Evolutionary conservation across 2,113 vertebrate genomes (phyloP).

Genomic region (Phyllopteryx taeniolatus): DNA sequence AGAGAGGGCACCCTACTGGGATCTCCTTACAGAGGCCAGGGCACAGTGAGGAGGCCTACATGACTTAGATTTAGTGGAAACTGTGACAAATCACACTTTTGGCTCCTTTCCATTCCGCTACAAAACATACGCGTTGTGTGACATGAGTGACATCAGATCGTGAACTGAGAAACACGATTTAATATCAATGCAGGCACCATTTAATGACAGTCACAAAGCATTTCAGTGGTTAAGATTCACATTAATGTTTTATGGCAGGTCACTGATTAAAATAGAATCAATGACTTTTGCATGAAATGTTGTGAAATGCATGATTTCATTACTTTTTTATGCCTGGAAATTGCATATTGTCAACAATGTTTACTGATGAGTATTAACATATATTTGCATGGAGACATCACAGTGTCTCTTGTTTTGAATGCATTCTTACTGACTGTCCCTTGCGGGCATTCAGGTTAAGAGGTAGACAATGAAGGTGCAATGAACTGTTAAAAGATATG

Average conservation of each 20-base stretch:
- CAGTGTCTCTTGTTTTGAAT: constrained; percentile 37
- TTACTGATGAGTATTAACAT: constrained; percentile 21
- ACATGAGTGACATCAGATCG: neutral
- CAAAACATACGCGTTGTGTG: constrained; percentile 5
- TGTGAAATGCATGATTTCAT: neutral
- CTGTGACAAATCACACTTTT: constrained; percentile 40
- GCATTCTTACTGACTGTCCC: constrained; percentile 43
- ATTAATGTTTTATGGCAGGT: neutral
- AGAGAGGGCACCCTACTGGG: constrained; percentile 35
- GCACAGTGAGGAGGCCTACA: constrained; percentile 34
- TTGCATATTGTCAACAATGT: constrained; percentile 1
- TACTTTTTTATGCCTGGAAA: neutral
- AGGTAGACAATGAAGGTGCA: constrained; percentile 44
- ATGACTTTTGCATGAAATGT: neutral
- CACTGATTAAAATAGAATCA: too few relatives aligned
- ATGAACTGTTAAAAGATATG: neutral
- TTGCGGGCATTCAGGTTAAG: constrained; percentile 38
- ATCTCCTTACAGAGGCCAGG: constrained; percentile 31
- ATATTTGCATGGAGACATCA: constrained; percentile 32
- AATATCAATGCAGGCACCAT: neutral
- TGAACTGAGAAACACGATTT: neutral
- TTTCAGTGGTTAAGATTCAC: neutral
- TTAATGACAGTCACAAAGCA: neutral
- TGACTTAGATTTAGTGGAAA: constrained; percentile 46
- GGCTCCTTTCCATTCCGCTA: constrained; percentile 16